Percentiles rank a stretch among this genome's conserved stretches.
Conservation (phyloP, 2,797 vertebrate species). For the Acanthopagrus latus region DNA sequence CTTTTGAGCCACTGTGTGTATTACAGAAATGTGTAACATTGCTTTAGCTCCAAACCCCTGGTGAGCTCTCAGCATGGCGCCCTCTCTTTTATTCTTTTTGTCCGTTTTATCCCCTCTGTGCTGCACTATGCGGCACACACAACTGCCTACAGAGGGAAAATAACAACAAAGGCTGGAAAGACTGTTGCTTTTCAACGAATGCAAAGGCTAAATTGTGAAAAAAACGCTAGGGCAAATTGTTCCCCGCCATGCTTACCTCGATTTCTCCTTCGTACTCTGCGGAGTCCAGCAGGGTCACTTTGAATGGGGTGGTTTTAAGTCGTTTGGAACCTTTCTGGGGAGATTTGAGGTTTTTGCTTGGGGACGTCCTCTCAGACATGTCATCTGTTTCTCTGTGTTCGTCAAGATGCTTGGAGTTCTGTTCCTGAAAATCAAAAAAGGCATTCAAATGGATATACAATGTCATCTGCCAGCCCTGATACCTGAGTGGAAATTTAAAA, state of each 20-base stretch:
- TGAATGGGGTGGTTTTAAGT: constrained; percentile 91
- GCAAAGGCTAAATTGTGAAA: constrained; percentile 37
- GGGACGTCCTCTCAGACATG: constrained; percentile 93
- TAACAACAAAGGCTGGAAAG: constrained; percentile 40
- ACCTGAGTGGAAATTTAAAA: background rate
- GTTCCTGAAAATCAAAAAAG: constrained; percentile 67
- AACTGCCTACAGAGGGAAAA: constrained; percentile 44
- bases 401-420: constrained; percentile 82
- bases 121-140: constrained; percentile 34
- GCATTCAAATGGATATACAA: background rate
- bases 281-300: constrained; percentile 92
- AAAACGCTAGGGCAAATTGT: constrained; percentile 13
- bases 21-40: constrained; percentile 56
- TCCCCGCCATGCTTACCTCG: constrained; percentile 86
- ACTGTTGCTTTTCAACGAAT: constrained; percentile 6
- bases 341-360: constrained; percentile 94
- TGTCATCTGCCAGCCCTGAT: background rate
- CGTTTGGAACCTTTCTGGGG: constrained; percentile 95
- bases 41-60: constrained; percentile 43
- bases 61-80: constrained; percentile 55
- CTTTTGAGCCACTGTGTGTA: constrained; percentile 20
- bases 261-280: constrained; percentile 92
- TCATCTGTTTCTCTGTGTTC: constrained; percentile 91
- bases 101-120: constrained; percentile 51
- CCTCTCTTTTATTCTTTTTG: constrained; percentile 49